phyloP scores from a whole-genome alignment of 2,113 vertebrate species.

The Petrocephalus microphthalmus region DNA sequence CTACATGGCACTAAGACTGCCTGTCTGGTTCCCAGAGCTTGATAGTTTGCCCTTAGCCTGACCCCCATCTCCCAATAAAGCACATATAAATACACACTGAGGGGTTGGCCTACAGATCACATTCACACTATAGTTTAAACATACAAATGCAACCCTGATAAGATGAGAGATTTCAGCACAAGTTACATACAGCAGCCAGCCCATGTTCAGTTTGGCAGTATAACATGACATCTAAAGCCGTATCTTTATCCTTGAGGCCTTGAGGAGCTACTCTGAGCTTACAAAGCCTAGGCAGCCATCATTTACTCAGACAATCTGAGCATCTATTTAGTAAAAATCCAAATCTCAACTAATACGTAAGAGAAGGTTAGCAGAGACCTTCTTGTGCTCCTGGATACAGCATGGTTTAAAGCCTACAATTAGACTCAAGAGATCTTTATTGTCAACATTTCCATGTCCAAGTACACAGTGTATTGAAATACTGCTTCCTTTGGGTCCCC shows the following conservation, averaged over 20 bases:
- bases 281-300: not conserved
- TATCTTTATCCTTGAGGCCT: not conserved
- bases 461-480: not conserved
- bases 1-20: not conserved
- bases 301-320: not conserved
- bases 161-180: not conserved
- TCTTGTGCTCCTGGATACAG: not conserved
- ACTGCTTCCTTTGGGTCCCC: not conserved
- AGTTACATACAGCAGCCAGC: not conserved
- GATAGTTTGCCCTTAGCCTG: not conserved
- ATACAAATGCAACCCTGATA: not conserved
- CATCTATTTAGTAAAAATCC: not conserved
- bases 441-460: not conserved
- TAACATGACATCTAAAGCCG: not conserved
- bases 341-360: not conserved
- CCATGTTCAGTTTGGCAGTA: not conserved
- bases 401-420: not conserved
- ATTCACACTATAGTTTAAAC: not conserved
- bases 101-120: not conserved
- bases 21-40: not conserved
- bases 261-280: not conserved
- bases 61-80: not conserved
- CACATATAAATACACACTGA: not conserved
- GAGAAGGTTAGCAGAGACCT: not conserved
- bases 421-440: not conserved